Evolutionary conservation across 1,140 invertebrate species (phyloP).

Genomic region (Drosophila fuyamai): DNA sequence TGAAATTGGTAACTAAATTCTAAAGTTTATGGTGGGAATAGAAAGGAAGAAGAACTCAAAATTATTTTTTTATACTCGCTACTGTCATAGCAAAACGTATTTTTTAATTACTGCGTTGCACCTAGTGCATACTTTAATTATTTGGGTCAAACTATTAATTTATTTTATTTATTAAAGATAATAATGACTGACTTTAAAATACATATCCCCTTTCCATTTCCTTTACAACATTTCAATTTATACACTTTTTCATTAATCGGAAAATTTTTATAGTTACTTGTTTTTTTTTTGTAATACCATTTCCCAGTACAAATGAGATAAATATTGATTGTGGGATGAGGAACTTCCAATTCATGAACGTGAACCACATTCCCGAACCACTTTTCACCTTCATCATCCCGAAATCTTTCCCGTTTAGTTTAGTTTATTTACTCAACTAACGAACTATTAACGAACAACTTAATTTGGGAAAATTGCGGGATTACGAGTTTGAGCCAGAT

Average conservation of each 20-base stretch:
- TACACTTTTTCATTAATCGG: too few relatives aligned
- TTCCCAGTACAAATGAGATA: background rate
- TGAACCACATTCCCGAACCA: conserved; percentile 22
- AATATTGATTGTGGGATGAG: background rate
- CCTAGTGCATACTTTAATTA: too few relatives aligned
- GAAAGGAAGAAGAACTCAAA: background rate
- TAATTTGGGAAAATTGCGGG: conserved; percentile 53
- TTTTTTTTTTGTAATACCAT: background rate
- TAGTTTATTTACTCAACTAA: conserved; percentile 58
- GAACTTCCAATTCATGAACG: conserved; percentile 35
- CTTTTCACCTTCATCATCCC: conserved; percentile 9
- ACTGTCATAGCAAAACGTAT: background rate
- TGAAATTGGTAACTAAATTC: background rate
- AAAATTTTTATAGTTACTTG: conserved; percentile 1
- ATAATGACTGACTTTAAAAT: too few relatives aligned
- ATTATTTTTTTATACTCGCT: background rate
- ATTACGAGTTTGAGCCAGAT: conserved; percentile 23
- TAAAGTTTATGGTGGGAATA: background rate
- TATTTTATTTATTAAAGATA: too few relatives aligned
- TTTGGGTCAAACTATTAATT: too few relatives aligned
- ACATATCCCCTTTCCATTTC: too few relatives aligned
- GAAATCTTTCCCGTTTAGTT: conserved; percentile 19
- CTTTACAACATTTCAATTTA: too few relatives aligned
- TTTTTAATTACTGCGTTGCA: background rate
- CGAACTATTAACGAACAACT: conserved; percentile 52